phyloP scores from a whole-genome alignment of 2,888 invertebrate species.

The Cephus rjabovi region DNA sequence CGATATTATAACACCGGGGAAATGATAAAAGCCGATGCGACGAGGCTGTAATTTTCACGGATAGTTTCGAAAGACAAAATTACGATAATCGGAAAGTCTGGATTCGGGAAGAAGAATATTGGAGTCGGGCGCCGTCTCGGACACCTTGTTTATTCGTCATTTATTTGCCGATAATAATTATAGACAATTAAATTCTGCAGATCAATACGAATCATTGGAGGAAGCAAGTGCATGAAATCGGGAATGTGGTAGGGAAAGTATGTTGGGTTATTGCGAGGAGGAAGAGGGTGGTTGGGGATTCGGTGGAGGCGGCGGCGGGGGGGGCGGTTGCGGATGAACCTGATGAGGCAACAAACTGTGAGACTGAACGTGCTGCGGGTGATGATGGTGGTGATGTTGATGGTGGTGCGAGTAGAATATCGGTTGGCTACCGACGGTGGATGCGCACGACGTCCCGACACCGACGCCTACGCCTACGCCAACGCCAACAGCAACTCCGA shows the following conservation, averaged over 20 bases:
- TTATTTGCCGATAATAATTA: background rate
- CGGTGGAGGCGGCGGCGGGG: conserved; percentile 62
- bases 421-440: conserved; percentile 54
- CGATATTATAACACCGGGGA: too few relatives aligned
- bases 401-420: conserved; percentile 62
- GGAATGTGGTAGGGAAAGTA: background rate
- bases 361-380: conserved; percentile 57
- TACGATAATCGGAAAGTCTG: too few relatives aligned
- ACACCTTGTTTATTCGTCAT: conserved; percentile 4
- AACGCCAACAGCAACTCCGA: conserved; percentile 5
- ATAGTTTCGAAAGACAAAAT: too few relatives aligned
- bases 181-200: background rate
- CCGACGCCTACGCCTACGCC: conserved; percentile 29
- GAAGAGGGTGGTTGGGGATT: conserved; percentile 57
- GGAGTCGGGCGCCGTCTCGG: too few relatives aligned
- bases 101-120: too few relatives aligned
- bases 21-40: too few relatives aligned
- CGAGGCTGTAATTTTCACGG: too few relatives aligned
- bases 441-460: conserved; percentile 53
- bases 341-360: conserved; percentile 61
- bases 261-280: conserved; percentile 60
- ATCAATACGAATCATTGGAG: too few relatives aligned
- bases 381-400: conserved; percentile 63
- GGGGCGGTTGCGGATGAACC: conserved; percentile 62
- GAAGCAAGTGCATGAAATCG: background rate